Percentiles rank a stretch among this genome's conserved stretches.
Evolutionary conservation across 2,113 vertebrate genomes (phyloP).

Genomic region (Hydropotes inermis): DNA sequence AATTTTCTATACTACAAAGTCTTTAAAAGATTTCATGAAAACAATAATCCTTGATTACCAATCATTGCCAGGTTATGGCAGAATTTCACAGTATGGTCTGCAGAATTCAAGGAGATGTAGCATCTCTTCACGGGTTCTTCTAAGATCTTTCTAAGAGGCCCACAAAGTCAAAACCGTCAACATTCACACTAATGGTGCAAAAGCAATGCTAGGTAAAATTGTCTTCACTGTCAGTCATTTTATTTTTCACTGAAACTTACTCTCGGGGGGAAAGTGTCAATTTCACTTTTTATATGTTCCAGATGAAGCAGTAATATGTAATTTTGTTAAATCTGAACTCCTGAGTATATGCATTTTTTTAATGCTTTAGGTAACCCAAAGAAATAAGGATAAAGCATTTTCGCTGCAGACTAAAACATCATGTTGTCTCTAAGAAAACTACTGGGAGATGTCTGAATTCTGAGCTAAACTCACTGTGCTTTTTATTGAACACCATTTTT

Average conservation of each 20-base stretch:
- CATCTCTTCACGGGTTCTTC: neutral
- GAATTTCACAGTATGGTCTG: neutral
- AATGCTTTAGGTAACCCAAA: neutral
- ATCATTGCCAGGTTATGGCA: neutral
- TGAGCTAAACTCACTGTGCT: neutral
- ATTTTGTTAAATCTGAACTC: neutral
- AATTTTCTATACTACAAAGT: neutral
- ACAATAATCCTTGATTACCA: neutral
- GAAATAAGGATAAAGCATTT: neutral
- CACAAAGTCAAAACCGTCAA: neutral
- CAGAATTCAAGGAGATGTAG: neutral
- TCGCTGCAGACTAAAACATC: neutral
- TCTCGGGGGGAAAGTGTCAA: neutral
- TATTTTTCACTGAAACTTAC: neutral
- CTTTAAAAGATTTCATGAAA: neutral
- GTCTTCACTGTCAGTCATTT: neutral
- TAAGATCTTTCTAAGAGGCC: neutral
- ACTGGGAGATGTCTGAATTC: neutral
- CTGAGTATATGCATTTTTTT: neutral
- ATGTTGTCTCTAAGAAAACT: neutral
- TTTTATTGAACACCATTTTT: neutral
- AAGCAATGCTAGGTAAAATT: neutral
- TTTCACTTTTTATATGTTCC: neutral
- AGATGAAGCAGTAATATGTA: neutral
- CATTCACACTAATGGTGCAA: neutral